Evolutionary conservation across 2,888 invertebrate species (phyloP), one percentile per base, ranked within the genome.

Genomic region (Graphium colonna): DNA sequence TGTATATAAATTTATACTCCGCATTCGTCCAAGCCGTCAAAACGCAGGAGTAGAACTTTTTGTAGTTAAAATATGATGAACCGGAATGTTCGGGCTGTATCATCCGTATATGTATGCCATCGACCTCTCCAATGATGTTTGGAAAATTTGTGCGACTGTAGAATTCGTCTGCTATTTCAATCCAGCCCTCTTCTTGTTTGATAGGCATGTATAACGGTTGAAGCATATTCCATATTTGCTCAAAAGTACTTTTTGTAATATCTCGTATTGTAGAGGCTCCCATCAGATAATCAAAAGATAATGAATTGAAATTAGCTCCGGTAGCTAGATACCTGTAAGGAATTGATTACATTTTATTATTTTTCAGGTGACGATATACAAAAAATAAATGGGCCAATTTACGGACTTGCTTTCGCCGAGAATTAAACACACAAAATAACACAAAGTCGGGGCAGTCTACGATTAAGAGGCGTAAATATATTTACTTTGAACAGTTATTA

Each of bases 101-200:
- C n/a, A 60, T 48, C 49, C 62, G 69, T 15, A 67, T 9, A 10
- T 31, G 31, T 10, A 5, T 31, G 9, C 31, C 67, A 59, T 71
- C 68, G 8, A 69, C 57, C 4, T 64, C 67, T 42, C 69, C 68
- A 7, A 55, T 60, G 16, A 65, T 59, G 57, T 76, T 72, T 51
- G 71, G 75, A 66, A 75, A 71, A 64, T 66, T 60, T 51, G 54
- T 61, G 10, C 54, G 56, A 50, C 44, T 45, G 45, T 63, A 61
- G 55, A 69, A 69, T 54, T 64, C 53, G 51, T 62, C 60, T 39
- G 68, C 58, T 56, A 67, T 69, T 56, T 63, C 54, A 55, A 62
- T 54, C 65, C 68, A 69, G 41, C 54, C 56, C 12, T 56, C 51
- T 55, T 65, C 60, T 13, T 57, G 51, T 60, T 61, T 50, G 39